Conservation (phyloP, 2,888 invertebrate genomes). For the Xestobium rufovillosum region DNA sequence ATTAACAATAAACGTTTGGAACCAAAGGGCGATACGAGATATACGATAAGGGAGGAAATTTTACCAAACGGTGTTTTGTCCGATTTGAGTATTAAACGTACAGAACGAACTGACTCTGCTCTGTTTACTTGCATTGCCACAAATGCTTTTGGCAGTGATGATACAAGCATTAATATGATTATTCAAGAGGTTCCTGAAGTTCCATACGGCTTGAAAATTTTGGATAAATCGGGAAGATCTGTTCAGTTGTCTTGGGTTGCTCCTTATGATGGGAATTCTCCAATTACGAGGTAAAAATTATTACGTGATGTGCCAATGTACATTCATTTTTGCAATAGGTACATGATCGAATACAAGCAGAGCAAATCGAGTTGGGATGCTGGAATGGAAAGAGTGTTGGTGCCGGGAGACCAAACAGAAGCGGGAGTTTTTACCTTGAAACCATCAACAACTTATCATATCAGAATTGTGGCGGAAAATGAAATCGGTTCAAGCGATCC, state of each 20-base stretch:
- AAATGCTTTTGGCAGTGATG: conserved; percentile 89
- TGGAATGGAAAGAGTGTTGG: conserved; percentile 79
- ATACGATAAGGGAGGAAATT: conserved; percentile 82
- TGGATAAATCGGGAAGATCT: conserved; percentile 84
- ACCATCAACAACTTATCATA: conserved; percentile 88
- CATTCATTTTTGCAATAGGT: conserved; percentile 35
- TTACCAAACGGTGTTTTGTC: conserved; percentile 80
- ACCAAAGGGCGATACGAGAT: conserved; percentile 82
- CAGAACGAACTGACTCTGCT: conserved; percentile 82
- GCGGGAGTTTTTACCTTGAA: conserved; percentile 82
- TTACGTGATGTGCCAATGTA: conserved; percentile 1
- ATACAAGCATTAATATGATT: conserved; percentile 92
- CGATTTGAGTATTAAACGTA: conserved; percentile 81
- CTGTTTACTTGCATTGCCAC: conserved; percentile 88
- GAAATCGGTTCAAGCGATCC: conserved; percentile 89
- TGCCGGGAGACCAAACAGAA: conserved; percentile 83
- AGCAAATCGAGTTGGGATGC: conserved; percentile 75
- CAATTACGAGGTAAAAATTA: conserved; percentile 57
- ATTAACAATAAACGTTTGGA: conserved; percentile 90
- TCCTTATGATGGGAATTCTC: conserved; percentile 87
- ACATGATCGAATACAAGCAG: conserved; percentile 85
- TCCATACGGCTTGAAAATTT: conserved; percentile 78
- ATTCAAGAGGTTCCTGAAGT: conserved; percentile 89
- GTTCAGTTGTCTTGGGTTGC: conserved; percentile 89
- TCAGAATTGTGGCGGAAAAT: conserved; percentile 88